phyloP scores from a whole-genome alignment of 2,113 vertebrate species.

The Barbus barbus region DNA sequence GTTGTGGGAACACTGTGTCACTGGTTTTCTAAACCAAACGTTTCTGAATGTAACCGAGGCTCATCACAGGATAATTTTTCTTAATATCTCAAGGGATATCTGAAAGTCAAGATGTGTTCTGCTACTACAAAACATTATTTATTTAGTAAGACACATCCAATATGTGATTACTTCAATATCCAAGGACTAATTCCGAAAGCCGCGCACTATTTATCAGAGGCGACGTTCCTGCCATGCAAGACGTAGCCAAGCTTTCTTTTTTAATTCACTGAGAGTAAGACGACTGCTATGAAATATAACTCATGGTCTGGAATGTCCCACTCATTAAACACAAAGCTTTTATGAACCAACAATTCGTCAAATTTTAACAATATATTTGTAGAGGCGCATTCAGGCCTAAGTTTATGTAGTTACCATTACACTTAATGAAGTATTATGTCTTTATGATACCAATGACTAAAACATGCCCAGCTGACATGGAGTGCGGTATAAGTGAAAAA shows the following conservation, averaged over 20 bases:
- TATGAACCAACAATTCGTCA: slow-evolving; percentile 64
- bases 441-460: slow-evolving; percentile 46
- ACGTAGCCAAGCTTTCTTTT: slow-evolving; percentile 42
- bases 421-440: slow-evolving; percentile 62
- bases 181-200: slow-evolving; percentile 19
- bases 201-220: slow-evolving; percentile 13
- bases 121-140: slow-evolving; percentile 1
- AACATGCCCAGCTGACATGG: slow-evolving; percentile 35
- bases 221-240: slow-evolving; percentile 30
- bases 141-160: neutral
- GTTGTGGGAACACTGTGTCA: neutral
- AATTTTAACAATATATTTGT: slow-evolving; percentile 58
- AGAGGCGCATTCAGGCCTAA: slow-evolving; percentile 40
- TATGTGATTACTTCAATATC: slow-evolving; percentile 5
- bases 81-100: neutral
- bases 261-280: slow-evolving; percentile 59
- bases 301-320: slow-evolving; percentile 41
- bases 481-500: slow-evolving; percentile 46
- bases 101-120: slow-evolving; percentile 4
- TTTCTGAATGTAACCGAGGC: neutral
- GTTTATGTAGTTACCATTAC: slow-evolving; percentile 57
- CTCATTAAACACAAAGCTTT: slow-evolving; percentile 63
- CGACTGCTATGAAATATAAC: slow-evolving; percentile 54
- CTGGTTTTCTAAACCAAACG: neutral
- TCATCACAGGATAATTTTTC: neutral